Percentiles rank a stretch among this genome's conserved stretches.
Conservation (phyloP, 2,113 vertebrate species). For the Paraplagusia blochii region DNA sequence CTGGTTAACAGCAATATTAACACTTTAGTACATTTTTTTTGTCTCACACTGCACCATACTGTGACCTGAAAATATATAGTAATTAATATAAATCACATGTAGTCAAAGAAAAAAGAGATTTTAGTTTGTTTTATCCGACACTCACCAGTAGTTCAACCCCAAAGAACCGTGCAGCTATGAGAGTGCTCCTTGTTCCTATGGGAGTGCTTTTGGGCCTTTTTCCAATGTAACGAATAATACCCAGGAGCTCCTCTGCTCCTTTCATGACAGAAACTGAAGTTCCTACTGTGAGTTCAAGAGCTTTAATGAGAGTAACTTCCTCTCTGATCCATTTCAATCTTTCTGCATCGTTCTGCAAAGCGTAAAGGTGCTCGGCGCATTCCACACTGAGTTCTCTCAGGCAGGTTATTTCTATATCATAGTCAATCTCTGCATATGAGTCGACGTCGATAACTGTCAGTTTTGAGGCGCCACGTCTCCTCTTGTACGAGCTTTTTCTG, state of each 20-base stretch:
- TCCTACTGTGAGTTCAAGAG: slow-evolving; percentile 29
- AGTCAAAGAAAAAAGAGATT: too few species aligned
- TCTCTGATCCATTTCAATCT: slow-evolving; percentile 69
- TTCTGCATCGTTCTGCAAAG: slow-evolving; percentile 42
- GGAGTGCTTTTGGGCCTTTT: too few species aligned
- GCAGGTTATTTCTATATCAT: rapidly evolving
- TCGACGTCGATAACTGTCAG: slow-evolving; percentile 38
- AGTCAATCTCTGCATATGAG: rapidly evolving
- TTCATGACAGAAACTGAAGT: slow-evolving; percentile 63
- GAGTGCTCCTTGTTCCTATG: too few species aligned
- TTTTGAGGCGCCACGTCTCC: rapidly evolving
- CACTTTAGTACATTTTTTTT: too few species aligned
- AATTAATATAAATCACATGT: too few species aligned
- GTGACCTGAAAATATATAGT: too few species aligned
- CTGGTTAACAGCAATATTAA: too few species aligned
- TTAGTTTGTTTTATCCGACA: neutral
- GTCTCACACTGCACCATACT: too few species aligned
- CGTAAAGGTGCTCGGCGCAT: slow-evolving; percentile 64
- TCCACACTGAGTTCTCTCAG: slow-evolving; percentile 48
- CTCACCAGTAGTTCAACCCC: slow-evolving; percentile 84
- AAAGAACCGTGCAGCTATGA: slow-evolving; percentile 63
- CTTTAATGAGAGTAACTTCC: slow-evolving; percentile 41
- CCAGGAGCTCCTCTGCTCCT: slow-evolving; percentile 48
- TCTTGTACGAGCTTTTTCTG: slow-evolving; percentile 8
- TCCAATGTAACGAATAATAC: slow-evolving; percentile 75